A percentile compares a stretch with the other conserved stretches of the same genome.
phyloP scores from a whole-genome alignment of 2,113 vertebrate species.

The Riparia riparia region DNA sequence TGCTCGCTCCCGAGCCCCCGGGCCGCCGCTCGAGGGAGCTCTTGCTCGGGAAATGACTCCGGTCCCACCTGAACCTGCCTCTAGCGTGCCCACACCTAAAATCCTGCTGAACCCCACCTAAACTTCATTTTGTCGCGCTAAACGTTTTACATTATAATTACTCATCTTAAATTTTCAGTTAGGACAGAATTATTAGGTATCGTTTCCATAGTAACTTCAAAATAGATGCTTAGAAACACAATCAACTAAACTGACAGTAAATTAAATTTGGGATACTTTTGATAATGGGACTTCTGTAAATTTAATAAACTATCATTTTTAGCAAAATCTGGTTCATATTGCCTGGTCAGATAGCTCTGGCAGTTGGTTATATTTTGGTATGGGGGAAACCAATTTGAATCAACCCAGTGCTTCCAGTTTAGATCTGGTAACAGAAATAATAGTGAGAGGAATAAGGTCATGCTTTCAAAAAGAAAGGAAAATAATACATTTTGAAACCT shows the following conservation, averaged over 20 bases:
- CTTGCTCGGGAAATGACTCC: neutral
- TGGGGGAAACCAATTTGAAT: neutral
- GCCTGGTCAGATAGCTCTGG: neutral
- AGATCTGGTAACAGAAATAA: neutral
- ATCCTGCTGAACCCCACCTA: too few species aligned
- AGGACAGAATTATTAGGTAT: neutral
- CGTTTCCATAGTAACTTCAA: conserved; percentile 2
- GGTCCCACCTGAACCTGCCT: accelerated
- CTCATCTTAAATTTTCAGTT: neutral
- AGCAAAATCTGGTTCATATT: neutral
- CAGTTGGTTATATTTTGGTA: neutral
- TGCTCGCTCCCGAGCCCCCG: neutral
- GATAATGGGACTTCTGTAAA: neutral
- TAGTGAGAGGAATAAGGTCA: neutral
- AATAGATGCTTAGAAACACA: neutral
- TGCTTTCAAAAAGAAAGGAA: neutral
- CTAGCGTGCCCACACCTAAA: accelerated
- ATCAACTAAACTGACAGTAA: neutral
- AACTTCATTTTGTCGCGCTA: neutral
- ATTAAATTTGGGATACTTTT: neutral
- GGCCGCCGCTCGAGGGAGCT: conserved; percentile 1
- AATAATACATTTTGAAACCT: neutral
- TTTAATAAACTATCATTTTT: neutral
- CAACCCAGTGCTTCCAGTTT: neutral
- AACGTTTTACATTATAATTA: neutral